phyloP scores from a whole-genome alignment of 2,113 vertebrate genomes.

The Platysteira castanea region DNA sequence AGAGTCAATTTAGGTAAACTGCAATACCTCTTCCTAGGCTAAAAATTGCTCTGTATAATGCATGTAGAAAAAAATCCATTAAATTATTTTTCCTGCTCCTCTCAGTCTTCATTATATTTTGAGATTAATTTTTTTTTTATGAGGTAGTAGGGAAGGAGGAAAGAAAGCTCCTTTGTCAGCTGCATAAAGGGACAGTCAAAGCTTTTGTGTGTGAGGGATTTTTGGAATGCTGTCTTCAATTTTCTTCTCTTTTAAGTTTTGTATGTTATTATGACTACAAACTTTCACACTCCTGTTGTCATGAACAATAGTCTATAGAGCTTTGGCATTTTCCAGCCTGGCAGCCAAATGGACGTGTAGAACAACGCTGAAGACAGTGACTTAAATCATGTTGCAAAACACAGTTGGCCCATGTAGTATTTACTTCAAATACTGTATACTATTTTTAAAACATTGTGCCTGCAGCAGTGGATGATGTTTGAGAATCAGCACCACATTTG shows the following conservation, averaged over 20 bases:
- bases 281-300: background rate
- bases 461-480: background rate
- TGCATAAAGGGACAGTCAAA: background rate
- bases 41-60: conserved; percentile 12
- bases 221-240: background rate
- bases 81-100: background rate
- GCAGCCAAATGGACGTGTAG: background rate
- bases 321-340: background rate
- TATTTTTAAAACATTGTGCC: background rate
- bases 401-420: background rate
- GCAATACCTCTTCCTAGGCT: background rate
- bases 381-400: background rate
- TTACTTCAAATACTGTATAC: background rate
- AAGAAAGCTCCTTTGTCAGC: background rate
- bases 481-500: background rate
- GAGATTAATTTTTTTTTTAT: background rate
- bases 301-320: background rate
- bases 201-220: background rate
- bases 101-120: background rate
- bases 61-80: background rate
- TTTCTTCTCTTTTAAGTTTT: background rate
- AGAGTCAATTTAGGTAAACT: conserved; percentile 36
- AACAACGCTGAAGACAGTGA: background rate
- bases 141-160: background rate
- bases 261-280: background rate